phyloP scores from a whole-genome alignment of 2,888 invertebrate species.

The Ypsolopha sequella region DNA sequence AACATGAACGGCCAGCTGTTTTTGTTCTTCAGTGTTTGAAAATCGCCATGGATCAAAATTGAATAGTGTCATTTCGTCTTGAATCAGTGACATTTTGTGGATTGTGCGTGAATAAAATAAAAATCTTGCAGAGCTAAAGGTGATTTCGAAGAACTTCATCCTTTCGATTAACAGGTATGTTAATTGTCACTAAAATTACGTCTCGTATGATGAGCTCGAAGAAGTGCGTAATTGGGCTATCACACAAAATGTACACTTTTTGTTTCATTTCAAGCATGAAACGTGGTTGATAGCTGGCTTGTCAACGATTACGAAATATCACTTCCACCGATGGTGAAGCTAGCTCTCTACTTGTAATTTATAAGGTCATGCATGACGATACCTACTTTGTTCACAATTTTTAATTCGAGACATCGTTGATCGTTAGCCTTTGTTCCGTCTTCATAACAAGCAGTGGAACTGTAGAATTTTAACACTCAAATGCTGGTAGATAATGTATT shows the following conservation, averaged over 20 bases:
- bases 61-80: constrained; percentile 46
- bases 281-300: not conserved
- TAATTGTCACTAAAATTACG: not conserved
- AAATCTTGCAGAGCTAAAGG: constrained; percentile 26
- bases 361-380: no score
- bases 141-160: not conserved
- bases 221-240: not conserved
- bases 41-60: constrained; percentile 62
- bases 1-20: constrained; percentile 63
- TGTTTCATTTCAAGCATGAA: no score
- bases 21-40: constrained; percentile 49
- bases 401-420: no score
- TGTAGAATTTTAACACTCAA: no score
- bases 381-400: no score
- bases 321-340: not conserved
- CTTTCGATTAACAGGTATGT: not conserved
- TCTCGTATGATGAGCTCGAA: not conserved
- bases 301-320: not conserved
- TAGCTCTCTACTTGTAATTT: no score
- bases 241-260: not conserved
- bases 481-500: no score
- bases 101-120: constrained; percentile 28
- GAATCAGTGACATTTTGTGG: constrained; percentile 42
- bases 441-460: no score
- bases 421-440: no score